Percentiles rank a stretch among this genome's conserved stretches.
phyloP scores from a whole-genome alignment of 2,797 vertebrate species.

The Schizopygopsis malacanthus region DNA sequence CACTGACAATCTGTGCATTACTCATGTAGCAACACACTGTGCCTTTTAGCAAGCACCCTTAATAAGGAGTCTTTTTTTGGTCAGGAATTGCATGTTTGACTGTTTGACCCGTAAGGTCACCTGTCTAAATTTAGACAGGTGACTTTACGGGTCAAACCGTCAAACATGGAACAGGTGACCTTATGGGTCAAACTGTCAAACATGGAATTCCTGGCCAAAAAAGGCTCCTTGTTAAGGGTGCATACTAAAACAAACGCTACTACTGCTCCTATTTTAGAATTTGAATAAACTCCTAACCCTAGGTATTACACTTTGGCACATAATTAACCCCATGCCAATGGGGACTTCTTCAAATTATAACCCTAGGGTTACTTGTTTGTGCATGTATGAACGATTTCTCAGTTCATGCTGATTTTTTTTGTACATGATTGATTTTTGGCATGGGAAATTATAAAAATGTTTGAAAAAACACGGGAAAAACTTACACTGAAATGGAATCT shows the following conservation, averaged over 20 bases:
- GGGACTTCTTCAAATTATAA: neutral
- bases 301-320: neutral
- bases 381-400: neutral
- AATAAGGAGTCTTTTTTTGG: no score
- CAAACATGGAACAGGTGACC: constrained; percentile 2
- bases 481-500: neutral
- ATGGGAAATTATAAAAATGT: neutral
- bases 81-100: no score
- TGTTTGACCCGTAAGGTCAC: no score
- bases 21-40: neutral
- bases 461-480: neutral
- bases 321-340: neutral
- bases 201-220: constrained; percentile 3
- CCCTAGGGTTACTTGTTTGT: neutral
- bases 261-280: neutral
- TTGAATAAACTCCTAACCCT: neutral
- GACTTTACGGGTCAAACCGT: no score
- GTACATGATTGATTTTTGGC: neutral
- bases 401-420: neutral
- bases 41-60: neutral
- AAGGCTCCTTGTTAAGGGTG: neutral
- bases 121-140: neutral
- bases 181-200: constrained; percentile 17
- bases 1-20: constrained; percentile 18
- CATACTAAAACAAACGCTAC: neutral